phyloP scores from a whole-genome alignment of 2,888 invertebrate species.

The Catocala fraxini region DNA sequence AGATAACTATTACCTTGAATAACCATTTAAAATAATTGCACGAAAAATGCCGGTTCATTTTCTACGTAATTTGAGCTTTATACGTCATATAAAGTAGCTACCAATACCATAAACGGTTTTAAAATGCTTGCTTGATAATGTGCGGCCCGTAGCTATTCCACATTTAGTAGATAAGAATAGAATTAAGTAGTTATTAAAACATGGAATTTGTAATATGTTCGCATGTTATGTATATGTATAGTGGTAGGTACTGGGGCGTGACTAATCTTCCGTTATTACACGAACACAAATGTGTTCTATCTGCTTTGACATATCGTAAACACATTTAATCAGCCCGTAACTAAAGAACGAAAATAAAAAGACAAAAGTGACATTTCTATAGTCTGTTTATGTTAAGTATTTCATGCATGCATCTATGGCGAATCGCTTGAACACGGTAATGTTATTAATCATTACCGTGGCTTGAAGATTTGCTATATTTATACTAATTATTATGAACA shows the following conservation, averaged over 20 bases:
- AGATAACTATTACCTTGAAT: too few relatives aligned
- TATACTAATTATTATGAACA: too few relatives aligned
- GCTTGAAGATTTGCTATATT: too few relatives aligned
- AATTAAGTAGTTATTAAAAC: constrained; percentile 17
- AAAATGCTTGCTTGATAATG: too few relatives aligned
- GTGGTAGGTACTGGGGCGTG: constrained; percentile 5
- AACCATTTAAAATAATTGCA: too few relatives aligned
- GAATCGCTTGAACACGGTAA: too few relatives aligned
- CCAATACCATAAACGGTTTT: too few relatives aligned
- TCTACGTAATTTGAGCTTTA: too few relatives aligned
- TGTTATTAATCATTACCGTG: too few relatives aligned
- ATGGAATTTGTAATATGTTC: constrained; percentile 22
- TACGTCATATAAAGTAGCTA: not conserved
- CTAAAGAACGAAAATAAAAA: constrained; percentile 23
- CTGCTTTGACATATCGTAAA: constrained; percentile 41
- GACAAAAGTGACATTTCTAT: constrained; percentile 8
- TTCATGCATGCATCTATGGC: constrained; percentile 28
- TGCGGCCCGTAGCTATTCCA: not conserved
- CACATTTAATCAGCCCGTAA: constrained; percentile 34
- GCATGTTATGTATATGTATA: not conserved
- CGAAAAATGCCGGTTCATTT: too few relatives aligned
- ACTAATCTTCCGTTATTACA: constrained; percentile 18
- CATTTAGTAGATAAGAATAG: constrained; percentile 9
- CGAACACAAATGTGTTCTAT: constrained; percentile 51
- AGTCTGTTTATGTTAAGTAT: constrained; percentile 18